Base-by-base conservation (phyloP, 2,113 vertebrate genomes). In the Entelurus aequoreus region DNA sequence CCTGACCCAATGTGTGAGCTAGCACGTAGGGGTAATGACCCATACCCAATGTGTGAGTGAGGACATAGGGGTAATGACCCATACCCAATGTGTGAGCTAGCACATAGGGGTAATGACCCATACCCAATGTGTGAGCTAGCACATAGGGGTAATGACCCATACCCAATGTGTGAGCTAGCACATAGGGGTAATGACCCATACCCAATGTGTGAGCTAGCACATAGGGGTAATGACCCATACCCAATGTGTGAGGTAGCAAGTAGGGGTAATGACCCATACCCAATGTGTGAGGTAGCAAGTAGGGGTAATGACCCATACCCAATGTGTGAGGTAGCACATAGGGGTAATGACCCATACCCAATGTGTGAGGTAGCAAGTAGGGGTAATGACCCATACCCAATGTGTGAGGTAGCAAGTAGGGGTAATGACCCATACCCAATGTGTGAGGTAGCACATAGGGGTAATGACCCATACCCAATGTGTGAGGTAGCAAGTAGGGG, bases 1-100 rank as follows among this genome's bases (percentile, higher is more conserved):
- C 74, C 70, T 69, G 66, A 68, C 48, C 53, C 21, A 57, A 47
- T 7, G 48, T 60, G 48, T 44, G 11, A 42, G 51, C 16, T 21
- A 38, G 13, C 46, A 21, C 14, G 56, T 54, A 1, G 54, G 35
- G 42, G 10, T 46, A 28, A 28, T 28, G 28, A 28, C 21, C 21
- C 21, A 28, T 28, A 28, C 21, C 53, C 21, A 57, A 47, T 7
- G 48, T 60, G 48, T 42, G 11, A 42, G 51, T 16, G n/a, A 38
- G 13, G 40, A 21, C 14, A 60, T 54, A 1, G 54, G 35, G 42
- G 9, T 44, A 28, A 2, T 28, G 21, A 28, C 21, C 21, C 21
- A 28, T 28, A 28, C 21, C 53, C 21, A 57, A 47, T 7, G 48
- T 60, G 48, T 42, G 11, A 42, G 51, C 21, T 21, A 38, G 13